Evolutionary conservation across 2,113 vertebrate species (phyloP).

Genomic region (Oxygymnocypris stewartii): DNA sequence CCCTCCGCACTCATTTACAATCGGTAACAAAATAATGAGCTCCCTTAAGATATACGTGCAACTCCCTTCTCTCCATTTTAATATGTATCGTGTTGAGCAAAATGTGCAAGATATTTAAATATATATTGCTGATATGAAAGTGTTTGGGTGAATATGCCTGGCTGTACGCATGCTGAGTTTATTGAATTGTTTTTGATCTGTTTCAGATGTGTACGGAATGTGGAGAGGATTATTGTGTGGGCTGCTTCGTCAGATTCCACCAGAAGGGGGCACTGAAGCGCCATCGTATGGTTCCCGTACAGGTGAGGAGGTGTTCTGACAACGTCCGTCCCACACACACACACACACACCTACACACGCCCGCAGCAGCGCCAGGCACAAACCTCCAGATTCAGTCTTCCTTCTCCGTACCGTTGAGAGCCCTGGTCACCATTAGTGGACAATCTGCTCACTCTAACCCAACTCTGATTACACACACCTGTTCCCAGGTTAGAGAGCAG

Average conservation of each 20-base stretch:
- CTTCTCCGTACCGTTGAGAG: background rate
- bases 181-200: constrained; percentile 47
- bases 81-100: constrained; percentile 56
- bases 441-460: constrained; percentile 41
- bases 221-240: constrained; percentile 82
- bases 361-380: background rate
- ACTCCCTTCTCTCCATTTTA: constrained; percentile 52
- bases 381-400: background rate
- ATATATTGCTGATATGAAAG: constrained; percentile 36
- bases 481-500: constrained; percentile 24
- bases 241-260: constrained; percentile 83
- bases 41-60: constrained; percentile 68
- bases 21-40: constrained; percentile 68
- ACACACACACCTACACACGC: constrained; percentile 17
- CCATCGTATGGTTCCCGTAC: constrained; percentile 79
- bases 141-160: constrained; percentile 42
- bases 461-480: constrained; percentile 48
- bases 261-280: constrained; percentile 89
- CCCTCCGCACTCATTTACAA: constrained; percentile 61
- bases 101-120: constrained; percentile 31
- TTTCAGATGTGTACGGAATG: constrained; percentile 82
- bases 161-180: constrained; percentile 20
- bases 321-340: constrained; percentile 5
- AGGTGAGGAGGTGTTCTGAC: constrained; percentile 68
- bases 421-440: constrained; percentile 33